These are phyloP conservation scores for Meleagris gallopavo DNA, from an alignment of 2,113 vertebrate genomes.

Conservation along the genomic window DNA sequence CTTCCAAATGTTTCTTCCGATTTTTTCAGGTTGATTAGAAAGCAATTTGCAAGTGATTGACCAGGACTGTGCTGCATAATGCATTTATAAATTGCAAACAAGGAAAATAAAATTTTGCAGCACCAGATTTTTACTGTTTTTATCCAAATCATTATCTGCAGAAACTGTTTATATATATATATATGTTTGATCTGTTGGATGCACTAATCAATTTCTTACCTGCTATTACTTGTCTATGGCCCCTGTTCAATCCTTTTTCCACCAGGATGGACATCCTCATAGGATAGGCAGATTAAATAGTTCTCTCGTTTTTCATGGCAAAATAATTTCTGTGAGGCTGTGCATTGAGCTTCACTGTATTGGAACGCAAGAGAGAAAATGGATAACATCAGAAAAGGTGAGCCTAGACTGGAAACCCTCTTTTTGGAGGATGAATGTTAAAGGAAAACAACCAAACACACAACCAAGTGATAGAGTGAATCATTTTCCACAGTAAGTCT, in stretches of 20 bases:
- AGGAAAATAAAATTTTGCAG: neutral
- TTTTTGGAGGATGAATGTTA: neutral
- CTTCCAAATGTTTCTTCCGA: neutral
- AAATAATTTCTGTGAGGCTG: neutral
- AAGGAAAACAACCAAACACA: neutral
- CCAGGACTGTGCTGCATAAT: fast-evolving
- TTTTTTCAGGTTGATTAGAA: neutral
- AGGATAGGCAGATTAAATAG: neutral
- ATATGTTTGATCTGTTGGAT: neutral
- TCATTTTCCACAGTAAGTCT: neutral
- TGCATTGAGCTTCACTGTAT: neutral
- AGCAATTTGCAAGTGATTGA: neutral
- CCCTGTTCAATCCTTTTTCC: neutral
- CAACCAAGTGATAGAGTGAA: too few species aligned
- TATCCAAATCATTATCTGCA: neutral
- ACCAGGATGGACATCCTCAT: too few species aligned
- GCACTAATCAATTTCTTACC: neutral
- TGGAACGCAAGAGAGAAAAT: neutral
- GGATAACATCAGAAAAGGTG: neutral
- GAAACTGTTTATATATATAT: neutral
- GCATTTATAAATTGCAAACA: neutral
- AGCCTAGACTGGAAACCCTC: neutral
- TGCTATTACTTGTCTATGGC: neutral
- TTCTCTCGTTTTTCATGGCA: neutral
- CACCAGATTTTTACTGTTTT: neutral